These are phyloP conservation scores for Lerista edwardsae DNA, from an alignment of 2,797 vertebrate species.

Conservation along the genomic window DNA sequence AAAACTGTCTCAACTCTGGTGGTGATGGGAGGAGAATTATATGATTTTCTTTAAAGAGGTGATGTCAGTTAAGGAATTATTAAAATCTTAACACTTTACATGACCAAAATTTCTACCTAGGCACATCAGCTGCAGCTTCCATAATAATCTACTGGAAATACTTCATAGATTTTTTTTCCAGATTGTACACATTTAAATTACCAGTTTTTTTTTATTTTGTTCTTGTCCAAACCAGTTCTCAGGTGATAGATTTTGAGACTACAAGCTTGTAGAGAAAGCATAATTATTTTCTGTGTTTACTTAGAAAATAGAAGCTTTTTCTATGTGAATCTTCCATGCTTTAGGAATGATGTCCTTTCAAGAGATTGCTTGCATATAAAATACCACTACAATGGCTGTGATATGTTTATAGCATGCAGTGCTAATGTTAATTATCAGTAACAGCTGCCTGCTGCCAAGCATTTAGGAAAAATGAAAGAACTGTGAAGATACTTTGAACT, in stretches of 20 bases:
- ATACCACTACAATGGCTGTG: background rate
- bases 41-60: conserved; percentile 10
- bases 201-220: background rate
- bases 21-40: conserved; percentile 34
- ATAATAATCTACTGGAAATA: background rate
- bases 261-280: background rate
- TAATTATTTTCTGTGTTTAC: background rate
- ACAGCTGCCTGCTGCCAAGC: background rate
- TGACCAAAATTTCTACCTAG: background rate
- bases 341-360: background rate
- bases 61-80: background rate
- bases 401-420: background rate
- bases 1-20: conserved; percentile 19
- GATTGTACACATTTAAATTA: background rate
- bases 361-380: background rate
- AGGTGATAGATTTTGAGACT: background rate
- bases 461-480: conserved; percentile 1
- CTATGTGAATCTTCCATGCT: background rate
- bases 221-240: background rate
- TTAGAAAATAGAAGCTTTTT: background rate
- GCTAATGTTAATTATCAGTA: background rate
- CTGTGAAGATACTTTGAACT: background rate
- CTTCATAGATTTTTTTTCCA: background rate
- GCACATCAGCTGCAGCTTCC: background rate
- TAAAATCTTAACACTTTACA: background rate